Evolutionary conservation across 2,888 invertebrate species (phyloP).

Genomic region (Argyresthia albistria): DNA sequence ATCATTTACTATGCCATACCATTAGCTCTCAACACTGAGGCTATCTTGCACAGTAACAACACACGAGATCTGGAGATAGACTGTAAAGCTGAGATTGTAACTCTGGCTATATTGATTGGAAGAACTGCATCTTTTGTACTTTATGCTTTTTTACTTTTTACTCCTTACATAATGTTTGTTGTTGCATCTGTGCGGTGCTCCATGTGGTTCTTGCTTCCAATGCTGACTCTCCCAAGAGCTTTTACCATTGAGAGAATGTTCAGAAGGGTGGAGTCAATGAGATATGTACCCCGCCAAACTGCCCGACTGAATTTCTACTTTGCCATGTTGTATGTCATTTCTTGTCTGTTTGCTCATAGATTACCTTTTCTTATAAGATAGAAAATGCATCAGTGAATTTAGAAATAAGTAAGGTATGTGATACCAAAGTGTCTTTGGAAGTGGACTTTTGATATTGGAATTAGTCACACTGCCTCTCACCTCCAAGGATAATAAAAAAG

Average conservation of each 20-base stretch:
- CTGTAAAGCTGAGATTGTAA: constrained; percentile 91
- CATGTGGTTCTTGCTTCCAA: constrained; percentile 89
- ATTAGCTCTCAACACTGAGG: constrained; percentile 93
- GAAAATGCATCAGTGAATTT: constrained; percentile 6
- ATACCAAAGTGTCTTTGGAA: background rate
- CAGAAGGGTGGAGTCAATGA: constrained; percentile 82
- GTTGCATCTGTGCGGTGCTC: constrained; percentile 89
- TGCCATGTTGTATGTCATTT: constrained; percentile 90
- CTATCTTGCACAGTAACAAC: constrained; percentile 95
- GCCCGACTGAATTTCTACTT: constrained; percentile 93
- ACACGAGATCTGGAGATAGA: constrained; percentile 93
- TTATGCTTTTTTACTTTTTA: constrained; percentile 90
- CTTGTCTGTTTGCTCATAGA: constrained; percentile 80
- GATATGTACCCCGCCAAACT: constrained; percentile 88
- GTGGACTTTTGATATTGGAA: background rate
- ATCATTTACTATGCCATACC: constrained; percentile 95
- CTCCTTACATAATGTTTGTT: constrained; percentile 91
- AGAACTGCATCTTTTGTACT: constrained; percentile 92
- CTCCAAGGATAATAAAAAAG: background rate
- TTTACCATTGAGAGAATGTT: constrained; percentile 93
- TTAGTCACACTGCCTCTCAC: constrained; percentile 5
- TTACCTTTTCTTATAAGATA: constrained; percentile 71
- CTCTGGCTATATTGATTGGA: constrained; percentile 94
- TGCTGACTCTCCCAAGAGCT: constrained; percentile 89
- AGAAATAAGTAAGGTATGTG: constrained; percentile 2